Conservation (phyloP, 2,888 invertebrate genomes). For the Prosapia bicincta region DNA sequence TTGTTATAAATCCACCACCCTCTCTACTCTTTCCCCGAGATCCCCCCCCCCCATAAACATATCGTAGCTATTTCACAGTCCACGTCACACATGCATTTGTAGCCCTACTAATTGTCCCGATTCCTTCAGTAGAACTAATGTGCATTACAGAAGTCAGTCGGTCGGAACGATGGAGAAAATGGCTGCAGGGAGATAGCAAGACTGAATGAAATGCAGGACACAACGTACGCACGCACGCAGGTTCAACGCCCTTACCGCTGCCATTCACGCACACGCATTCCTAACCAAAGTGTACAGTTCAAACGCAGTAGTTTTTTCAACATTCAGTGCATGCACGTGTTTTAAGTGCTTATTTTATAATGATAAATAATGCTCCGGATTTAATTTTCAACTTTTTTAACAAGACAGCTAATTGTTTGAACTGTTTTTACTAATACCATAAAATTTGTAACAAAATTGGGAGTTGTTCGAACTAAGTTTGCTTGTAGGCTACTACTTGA, state of each 20-base stretch:
- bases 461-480: no score
- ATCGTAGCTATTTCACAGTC: background rate
- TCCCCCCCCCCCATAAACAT: background rate
- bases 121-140: background rate
- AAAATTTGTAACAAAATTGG: no score
- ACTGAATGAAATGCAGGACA: background rate
- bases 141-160: background rate
- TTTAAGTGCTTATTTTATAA: no score
- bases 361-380: no score
- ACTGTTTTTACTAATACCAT: no score
- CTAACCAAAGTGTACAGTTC: background rate
- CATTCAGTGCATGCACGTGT: no score
- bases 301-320: no score
- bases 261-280: background rate
- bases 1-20: no score
- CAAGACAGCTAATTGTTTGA: no score
- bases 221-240: background rate
- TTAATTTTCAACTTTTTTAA: no score
- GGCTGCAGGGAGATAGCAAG: background rate
- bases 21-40: no score
- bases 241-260: background rate
- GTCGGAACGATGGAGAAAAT: background rate
- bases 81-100: background rate
- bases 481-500: no score
- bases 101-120: background rate